Base-by-base conservation (phyloP, 2,888 invertebrate genomes). In the Tolmerus cingulatus region DNA sequence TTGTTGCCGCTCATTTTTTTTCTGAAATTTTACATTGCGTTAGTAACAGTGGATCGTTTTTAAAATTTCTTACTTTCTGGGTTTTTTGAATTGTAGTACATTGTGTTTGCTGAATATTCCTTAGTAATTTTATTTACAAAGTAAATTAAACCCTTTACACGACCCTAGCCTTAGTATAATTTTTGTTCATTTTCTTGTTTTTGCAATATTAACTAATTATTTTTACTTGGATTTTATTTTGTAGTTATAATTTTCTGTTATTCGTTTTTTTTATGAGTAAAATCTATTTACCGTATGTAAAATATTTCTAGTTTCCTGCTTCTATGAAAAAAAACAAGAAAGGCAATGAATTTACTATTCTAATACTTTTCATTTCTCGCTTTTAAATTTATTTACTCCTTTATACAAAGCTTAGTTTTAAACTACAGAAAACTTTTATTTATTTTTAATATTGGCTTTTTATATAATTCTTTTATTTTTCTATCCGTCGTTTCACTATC, bases 71-170 rank as follows among this genome's bases (percentile, higher is more conserved):
- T 66, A n/a, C 57, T 57, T 57, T 9, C 23, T 34, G 34, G 34
- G 4, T 57, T 82, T 82, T 55, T 16, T 57, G 37, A 66, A 4
- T 82, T 66, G 27, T 40, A 82, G 82, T 82, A 82, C 82, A 82
- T 82, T 82, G 82, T 82, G 82, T 82, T 82, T 82, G 82, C 66
- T 82, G 82, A 57, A 40, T 82, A 82, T 82, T 82, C 27, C 82
- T 82, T 82, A 82, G 34, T 79, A 66, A 66, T 40, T 37, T 82
- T 82, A 82, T 82, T 57, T 82, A 82, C 82, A 82, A 82, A 57
- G 37, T 82, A 82, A 82, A 19, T 82, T 66, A 57, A 57, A 57
- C 57, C 57, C 19, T 82, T 82, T 82, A 82, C 51, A 81, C 23
- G 81, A 27, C 57, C 57, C 57, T 37, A 82, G 14, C 16, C 16